These are phyloP conservation scores for Hydropsyche betteni DNA, from an alignment of 2,888 invertebrate species.

Conservation along the genomic window DNA sequence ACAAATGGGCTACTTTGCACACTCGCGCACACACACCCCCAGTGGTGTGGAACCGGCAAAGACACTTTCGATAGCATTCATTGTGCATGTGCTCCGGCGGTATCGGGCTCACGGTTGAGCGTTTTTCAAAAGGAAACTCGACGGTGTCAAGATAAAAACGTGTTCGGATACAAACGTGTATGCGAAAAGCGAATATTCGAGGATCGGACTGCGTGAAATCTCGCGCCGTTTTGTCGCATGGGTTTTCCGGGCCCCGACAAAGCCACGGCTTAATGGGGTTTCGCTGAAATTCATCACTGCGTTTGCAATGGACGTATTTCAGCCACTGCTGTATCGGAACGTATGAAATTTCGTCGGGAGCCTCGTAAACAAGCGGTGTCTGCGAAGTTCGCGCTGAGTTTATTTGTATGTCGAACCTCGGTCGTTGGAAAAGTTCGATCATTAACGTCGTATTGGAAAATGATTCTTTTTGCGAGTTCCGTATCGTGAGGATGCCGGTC, in stretches of 20 bases:
- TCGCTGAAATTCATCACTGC: slow-evolving; percentile 18
- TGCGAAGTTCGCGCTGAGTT: too few relatives aligned
- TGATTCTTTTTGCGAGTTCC: too few relatives aligned
- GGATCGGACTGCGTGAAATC: slow-evolving; percentile 23
- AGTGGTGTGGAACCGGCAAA: neutral
- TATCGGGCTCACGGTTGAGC: slow-evolving; percentile 46
- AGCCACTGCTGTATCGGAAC: neutral
- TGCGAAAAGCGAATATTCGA: slow-evolving; percentile 35
- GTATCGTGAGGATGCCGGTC: too few relatives aligned
- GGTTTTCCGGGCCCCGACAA: too few relatives aligned
- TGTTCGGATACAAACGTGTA: neutral
- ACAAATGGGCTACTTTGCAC: slow-evolving; percentile 26
- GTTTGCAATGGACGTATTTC: slow-evolving; percentile 7
- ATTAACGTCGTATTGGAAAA: too few relatives aligned
- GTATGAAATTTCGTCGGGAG: too few relatives aligned
- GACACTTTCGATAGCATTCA: slow-evolving; percentile 41
- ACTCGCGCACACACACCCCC: neutral
- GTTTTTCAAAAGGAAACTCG: slow-evolving; percentile 47
- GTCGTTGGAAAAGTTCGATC: too few relatives aligned
- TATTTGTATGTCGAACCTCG: too few relatives aligned
- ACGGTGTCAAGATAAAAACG: slow-evolving; percentile 44
- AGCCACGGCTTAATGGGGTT: slow-evolving; percentile 7
- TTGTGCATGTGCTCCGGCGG: slow-evolving; percentile 45
- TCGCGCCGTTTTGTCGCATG: slow-evolving; percentile 1
- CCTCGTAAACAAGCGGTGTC: too few relatives aligned